Base-by-base conservation (phyloP, 2,888 invertebrate species). In the Thumatha senex region DNA sequence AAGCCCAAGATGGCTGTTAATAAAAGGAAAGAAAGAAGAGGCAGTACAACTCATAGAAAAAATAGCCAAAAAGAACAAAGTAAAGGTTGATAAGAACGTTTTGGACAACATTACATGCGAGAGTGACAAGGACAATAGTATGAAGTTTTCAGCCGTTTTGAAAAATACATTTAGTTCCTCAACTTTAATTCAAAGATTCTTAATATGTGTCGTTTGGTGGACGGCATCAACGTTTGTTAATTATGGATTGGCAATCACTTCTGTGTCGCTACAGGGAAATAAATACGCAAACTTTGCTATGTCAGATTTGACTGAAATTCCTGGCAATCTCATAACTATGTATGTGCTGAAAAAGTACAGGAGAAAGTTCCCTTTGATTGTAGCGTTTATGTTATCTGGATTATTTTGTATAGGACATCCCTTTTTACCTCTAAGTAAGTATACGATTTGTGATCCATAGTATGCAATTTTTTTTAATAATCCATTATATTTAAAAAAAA, bases 1-100 rank as follows among this genome's bases (percentile, higher is more conserved):
- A 80, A 96, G 95, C 46, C 93, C 95, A 11, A 91, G 96, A 70
- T 97, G 97, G 97, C 88, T 96, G 4, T 80, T 96, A n/a, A 94
- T 94, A 14, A 94, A 94, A 74, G 94, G 94, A 4, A 92, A 93
- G 56, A 92, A 93, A 53, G 92, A 94, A 0, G 89, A 94, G 70
- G 96, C 96, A 0, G 89, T 93, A 54, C 75, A 74, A 1, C 92
- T 95, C n/a, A 78, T 95, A 40, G 83, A 92, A 12, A 93, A 92
- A 63, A 93, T 95, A 12, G 94, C 95, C 0, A 88, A 86, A 48
- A 76, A 66, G 13, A 89, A 86, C 43, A 84, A 85, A 44, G 67
- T 86, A 0, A 66, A 76, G 30, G n/a, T 90, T 0, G 83, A 89
- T 7, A 70, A 70, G 46, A 70, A 63, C 2, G 53, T 63, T 1